Conservation (phyloP, 2,113 vertebrate species). For the Panthera leo region DNA sequence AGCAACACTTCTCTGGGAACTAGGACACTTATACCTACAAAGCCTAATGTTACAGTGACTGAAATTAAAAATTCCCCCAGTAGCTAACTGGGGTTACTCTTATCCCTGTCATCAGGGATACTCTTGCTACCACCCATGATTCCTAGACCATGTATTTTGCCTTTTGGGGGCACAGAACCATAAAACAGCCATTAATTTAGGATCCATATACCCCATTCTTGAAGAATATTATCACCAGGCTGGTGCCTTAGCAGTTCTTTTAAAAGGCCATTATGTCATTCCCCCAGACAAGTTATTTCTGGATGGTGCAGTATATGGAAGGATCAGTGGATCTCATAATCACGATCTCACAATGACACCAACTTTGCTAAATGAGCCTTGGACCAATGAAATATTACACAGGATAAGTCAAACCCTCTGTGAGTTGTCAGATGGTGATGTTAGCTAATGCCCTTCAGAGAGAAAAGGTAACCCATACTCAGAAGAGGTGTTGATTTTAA, state of each 20-base stretch:
- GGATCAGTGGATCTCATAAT: neutral
- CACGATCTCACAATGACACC: neutral
- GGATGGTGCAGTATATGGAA: neutral
- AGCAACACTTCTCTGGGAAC: neutral
- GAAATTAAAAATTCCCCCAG: neutral
- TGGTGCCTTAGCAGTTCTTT: neutral
- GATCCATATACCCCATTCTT: neutral
- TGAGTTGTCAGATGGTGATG: neutral
- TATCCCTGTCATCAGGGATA: neutral
- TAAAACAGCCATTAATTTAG: neutral
- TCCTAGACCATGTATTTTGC: neutral
- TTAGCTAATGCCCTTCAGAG: neutral
- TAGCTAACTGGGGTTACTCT: neutral
- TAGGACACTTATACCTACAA: neutral
- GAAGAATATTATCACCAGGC: neutral
- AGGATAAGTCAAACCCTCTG: neutral
- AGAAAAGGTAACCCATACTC: neutral
- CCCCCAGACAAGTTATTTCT: neutral
- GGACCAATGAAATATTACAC: neutral
- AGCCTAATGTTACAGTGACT: neutral
- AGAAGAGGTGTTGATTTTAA: neutral
- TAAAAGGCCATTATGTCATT: neutral
- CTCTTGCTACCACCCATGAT: neutral
- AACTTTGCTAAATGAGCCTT: conserved; percentile 1
- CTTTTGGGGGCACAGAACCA: neutral